These are phyloP conservation scores for Urocolius indicus DNA, from an alignment of 2,113 vertebrate genomes.

Conservation along the genomic window DNA sequence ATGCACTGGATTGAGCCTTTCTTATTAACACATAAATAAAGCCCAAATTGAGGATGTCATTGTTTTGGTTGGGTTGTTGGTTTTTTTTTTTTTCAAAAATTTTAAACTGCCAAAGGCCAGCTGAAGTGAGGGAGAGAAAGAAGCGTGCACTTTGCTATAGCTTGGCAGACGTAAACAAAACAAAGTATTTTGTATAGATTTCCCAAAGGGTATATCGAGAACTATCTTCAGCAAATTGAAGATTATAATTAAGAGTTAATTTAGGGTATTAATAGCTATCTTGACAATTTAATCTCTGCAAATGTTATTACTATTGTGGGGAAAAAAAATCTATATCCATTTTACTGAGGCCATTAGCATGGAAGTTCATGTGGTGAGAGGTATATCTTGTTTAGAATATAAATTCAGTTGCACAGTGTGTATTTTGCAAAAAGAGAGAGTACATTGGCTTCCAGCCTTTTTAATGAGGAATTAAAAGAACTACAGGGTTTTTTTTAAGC, in stretches of 20 bases:
- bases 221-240: background rate
- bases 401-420: background rate
- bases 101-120: background rate
- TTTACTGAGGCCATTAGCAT: slow-evolving; percentile 20
- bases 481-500: background rate
- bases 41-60: background rate
- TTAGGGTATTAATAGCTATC: slow-evolving; percentile 12
- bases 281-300: slow-evolving; percentile 18
- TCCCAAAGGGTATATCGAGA: background rate
- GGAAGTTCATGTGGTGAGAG: background rate
- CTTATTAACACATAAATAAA: background rate
- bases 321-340: background rate
- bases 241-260: slow-evolving; percentile 1
- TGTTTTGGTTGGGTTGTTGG: background rate
- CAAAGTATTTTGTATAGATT: background rate
- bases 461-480: background rate
- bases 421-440: background rate
- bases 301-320: background rate
- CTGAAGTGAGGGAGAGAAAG: background rate
- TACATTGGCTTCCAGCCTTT: background rate
- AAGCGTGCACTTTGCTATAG: background rate
- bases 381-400: background rate
- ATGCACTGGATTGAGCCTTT: background rate
- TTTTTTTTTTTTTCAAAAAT: too few relatives aligned
- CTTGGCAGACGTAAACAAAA: background rate